Evolutionary conservation across 2,888 invertebrate species (phyloP), one percentile per base, ranked within the genome.

Genomic region (Trissolcus japonicus): DNA sequence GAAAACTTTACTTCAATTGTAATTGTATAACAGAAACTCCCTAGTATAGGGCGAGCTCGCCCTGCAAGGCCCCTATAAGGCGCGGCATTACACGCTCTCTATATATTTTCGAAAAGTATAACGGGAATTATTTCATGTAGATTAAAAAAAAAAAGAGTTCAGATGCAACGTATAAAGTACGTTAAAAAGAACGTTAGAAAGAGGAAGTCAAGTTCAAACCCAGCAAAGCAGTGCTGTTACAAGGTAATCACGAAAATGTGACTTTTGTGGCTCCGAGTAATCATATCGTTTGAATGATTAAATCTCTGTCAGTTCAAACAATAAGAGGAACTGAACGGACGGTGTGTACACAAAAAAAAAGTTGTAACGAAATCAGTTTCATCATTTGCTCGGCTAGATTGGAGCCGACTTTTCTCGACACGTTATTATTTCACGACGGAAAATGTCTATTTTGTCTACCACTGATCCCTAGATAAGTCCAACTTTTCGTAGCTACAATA

Each of bases 401-500:
- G 13, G 46, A 61, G 55, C 53, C 25, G 43, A 54, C 14, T 61
- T 66, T 29, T 43, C 51, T 16, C 21, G 54, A 67, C 48, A 61
- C 60, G 14, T 21, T 66, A 35, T 41, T 67, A 51, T 67, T 67
- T 57, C 40, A 35, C 67, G 13, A 40, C 17, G 48, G 56, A 57
- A 69, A 62, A 61, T 41, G 53, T 29, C 53, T 61, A 53, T 57
- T 65, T 66, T 46, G 51, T 61, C 61, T 48, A 46, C 48, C 9
- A 56, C 46, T 69, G 71, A 71, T 76, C 65, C 69, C 29, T 4
- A 66, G 69, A 71, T 76, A 76, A 69, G 65, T 66, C 60, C 61
- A 76, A 76, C 46, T 46, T 63, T 55, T 46, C 60, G 61, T 46
- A 61, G 41, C 2, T 69, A 71, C 56, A 66, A 76, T 65, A 21